Evolutionary conservation across 1,140 invertebrate genomes (phyloP), one percentile per base, ranked within the genome.

Genomic region (Eciton burchellii): DNA sequence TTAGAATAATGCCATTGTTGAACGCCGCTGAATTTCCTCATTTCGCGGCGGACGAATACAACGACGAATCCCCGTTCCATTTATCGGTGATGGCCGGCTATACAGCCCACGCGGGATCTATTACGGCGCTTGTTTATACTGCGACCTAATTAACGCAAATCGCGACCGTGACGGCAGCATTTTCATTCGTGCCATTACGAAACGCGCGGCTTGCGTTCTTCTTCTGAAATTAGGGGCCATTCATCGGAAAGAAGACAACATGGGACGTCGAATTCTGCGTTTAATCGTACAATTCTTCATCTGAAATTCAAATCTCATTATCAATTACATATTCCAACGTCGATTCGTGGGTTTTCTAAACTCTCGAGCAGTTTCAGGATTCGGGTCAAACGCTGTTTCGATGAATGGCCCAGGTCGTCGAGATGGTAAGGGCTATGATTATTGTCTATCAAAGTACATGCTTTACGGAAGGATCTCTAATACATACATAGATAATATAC

Each of bases 1-100:
- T 65, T 60, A 77, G 83, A 86, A 35, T 68, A 74, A 86, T 86
- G 65, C 49, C 83, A 74, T 56, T 35, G 2, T 35, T 35, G 2
- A 74, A 63, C 54, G 49, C 11, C 16, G 59, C n/a, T 56, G 12
- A 57, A 29, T 45, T 68, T 68, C 68, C 24, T 43, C 16, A 57
- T n/a, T n/a, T 16, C 43, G 47, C 14, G 62, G 29, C 29, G 14
- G 56, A 68, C 66, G 52, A 54, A 6, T 54, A 45, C 8, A 79
- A 79, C 21, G 19, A 77, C 12, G 21, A 70, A 45, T 16, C 24
- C 8, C 19, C 41, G 12, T 79, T 77, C 68, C 12, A 68, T 68
- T 79, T 79, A n/a, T 12, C 6, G 41, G 35, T 12, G 21, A 59
- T 12, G 21, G 35, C 35, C 41, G 70, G 56, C 49, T 70, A 57